Base-by-base conservation (phyloP, 2,113 vertebrate genomes). In the Callithrix jacchus region DNA sequence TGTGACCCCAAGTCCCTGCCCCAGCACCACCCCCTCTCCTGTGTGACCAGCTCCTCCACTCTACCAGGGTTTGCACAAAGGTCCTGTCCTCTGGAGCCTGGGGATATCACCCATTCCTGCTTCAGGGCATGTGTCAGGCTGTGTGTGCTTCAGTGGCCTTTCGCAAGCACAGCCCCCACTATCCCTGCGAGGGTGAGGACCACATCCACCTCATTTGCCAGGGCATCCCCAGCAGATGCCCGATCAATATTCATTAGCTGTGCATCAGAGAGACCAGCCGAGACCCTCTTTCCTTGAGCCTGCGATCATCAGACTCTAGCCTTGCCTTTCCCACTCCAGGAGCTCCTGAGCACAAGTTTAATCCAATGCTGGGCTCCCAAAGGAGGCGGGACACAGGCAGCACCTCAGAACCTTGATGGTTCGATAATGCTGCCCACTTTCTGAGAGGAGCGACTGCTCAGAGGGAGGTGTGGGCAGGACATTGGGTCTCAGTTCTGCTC, bases 331-430 rank as follows among this genome's bases (percentile, higher is more conserved):
- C 35, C 27, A 30, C 35, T 16, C 17, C 11, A 21, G 0, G 4
- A 74, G 54, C 30, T 47, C 58, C 47, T 42, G 70, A 66, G 61
- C 27, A 27, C 37, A 27, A 27, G 95, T 40, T 52, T 40, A 5
- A 8, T 27, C 7, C 8, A 32, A 30, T 6, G 16, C 40, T 47
- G 32, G 61, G n/a, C 58, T 35, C 52, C n/a, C 25, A 32, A 11
- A 2, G 20, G 52, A 30, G 0, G 6, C 0, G 6, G n/a, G 23
- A 27, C 40, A 30, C 0, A 37, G 32, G 17, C 40, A 61, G 49
- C 9, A 1, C 49, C 35, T 58, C 47, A 37, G 21, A 64, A n/a
- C 45, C n/a, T 1, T 0, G n/a, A 20, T 42, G 23, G 79, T 20
- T 16, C 1, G 35, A 37, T 35, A 58, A 25, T 9, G 6, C 27